Evolutionary conservation across 2,888 invertebrate genomes (phyloP), one percentile per base, ranked within the genome.

Genomic region (Osmoderma eremita): DNA sequence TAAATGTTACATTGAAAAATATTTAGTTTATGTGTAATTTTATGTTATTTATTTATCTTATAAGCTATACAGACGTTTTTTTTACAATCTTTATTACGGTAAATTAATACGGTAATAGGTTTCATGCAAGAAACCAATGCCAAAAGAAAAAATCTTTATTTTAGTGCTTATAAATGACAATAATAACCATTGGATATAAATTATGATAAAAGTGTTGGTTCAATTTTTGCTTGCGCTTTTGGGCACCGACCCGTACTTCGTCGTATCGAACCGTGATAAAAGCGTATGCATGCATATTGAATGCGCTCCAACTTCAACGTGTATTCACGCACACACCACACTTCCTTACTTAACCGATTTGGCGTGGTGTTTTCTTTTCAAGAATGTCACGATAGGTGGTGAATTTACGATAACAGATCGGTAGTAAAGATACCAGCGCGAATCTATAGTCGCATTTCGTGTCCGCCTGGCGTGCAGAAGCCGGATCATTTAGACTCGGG

Each of bases 401-500:
- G 70, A 71, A 75, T 75, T 74, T 75, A 75, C 71, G 71, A 70
- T 69, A 68, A 68, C 69, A 70, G 75, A 75, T 75, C 58, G 45
- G 72, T 68, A 74, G 72, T 75, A 75, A 74, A 75, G 75, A 75
- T 75, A 69, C 65, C 45, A 58, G 41, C 24, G 65, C 61, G 64
- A 68, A 72, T 71, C 70, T 67, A 68, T 67, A 67, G 51, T 38
- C 13, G 18, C 67, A 67, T 70, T 69, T 65, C 72, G 71, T 73
- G 71, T 64, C 64, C 63, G 65, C 53, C 68, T 72, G 71, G 71
- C 72, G 73, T 73, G 72, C 71, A 65, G 69, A 64, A 51, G 54
- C 53, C 62, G 67, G 69, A 70, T 70, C 73, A 70, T 72, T 73
- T 72, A 61, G 69, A 67, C 50, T 62, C 69, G 67, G 12, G 13